Evolutionary conservation across 2,797 vertebrate species (phyloP), one percentile per base, ranked within the genome.

Genomic region (Anableps anableps): DNA sequence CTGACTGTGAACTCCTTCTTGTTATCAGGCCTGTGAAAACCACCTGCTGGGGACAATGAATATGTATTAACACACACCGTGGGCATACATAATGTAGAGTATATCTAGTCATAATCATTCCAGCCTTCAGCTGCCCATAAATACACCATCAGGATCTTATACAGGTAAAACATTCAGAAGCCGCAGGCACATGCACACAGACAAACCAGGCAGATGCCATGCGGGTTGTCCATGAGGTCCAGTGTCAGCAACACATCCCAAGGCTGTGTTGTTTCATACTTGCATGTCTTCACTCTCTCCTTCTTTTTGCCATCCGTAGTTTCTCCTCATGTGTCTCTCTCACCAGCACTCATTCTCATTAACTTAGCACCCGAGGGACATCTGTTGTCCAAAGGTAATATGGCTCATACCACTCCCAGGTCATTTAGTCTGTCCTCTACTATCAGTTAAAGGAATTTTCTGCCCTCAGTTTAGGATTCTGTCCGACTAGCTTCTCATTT

Each of bases 11-110:
- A 84, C 86, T 77, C 80, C 80, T 38, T 66, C 75, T 62, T 79
- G 84, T 85, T 70, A 78, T 81, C 85, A 78, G 83, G 76, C 75
- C 75, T 80, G 50, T 58, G 72, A 87, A 82, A 89, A 83, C 92
- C 90, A 89, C 93, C 91, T 91, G 88, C 80, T 74, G 41, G 36
- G 1, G 58, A 53, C 80, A 78, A 94, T 95, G 89, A 94, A 95
- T 95, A 95, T 94, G 91, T 84, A 93, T 94, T 82, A 88, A 87
- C 76, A 53, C 76, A 53, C 85, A 81, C 88, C 83, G 21, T 78
- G 73, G 38, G 79, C 80, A 62, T 75, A 79, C 45, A 62, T 75
- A 80, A 72, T 47, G 55, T 75, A 66, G 76, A 83, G 72, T 72
- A 75, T 43, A 55, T 64, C 80, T 77, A 70, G 76, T 76, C 72